phyloP scores from a whole-genome alignment of 2,113 vertebrate genomes.

The Eira barbara region DNA sequence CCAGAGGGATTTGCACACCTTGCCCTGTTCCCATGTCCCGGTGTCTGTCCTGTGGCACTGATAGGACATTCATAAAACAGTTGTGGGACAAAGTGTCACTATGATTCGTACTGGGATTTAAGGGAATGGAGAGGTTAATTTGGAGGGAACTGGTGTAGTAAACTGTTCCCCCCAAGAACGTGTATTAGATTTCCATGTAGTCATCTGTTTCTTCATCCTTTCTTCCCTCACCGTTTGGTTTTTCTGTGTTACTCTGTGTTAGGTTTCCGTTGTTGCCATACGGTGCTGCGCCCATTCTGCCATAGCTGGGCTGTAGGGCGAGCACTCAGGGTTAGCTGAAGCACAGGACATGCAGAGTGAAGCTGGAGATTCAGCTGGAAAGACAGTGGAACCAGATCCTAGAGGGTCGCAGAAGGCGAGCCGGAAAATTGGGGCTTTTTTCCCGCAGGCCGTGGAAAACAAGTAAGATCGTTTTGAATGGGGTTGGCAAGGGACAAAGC shows the following conservation, averaged over 20 bases:
- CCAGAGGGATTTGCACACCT: background rate
- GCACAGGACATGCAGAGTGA: background rate
- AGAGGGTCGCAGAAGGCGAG: background rate
- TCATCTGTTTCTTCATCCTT: background rate
- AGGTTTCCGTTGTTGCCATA: background rate
- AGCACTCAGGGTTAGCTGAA: background rate
- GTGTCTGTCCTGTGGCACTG: background rate
- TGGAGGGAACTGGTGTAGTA: background rate
- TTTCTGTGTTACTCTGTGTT: background rate
- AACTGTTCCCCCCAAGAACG: background rate
- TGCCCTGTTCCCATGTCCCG: no score
- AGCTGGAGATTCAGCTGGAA: background rate
- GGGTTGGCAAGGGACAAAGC: background rate
- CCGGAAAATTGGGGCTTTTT: background rate
- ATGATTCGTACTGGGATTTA: background rate
- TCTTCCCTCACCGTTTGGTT: background rate
- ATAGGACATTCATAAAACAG: background rate
- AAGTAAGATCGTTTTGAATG: background rate
- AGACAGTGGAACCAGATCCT: background rate
- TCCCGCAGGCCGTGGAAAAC: background rate
- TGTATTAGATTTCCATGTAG: background rate
- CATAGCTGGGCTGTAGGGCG: background rate
- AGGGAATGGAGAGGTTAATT: background rate
- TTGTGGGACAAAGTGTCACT: background rate
- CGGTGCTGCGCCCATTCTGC: background rate